phyloP scores from a whole-genome alignment of 2,797 vertebrate species.

The Chaenodraco wilsoni region DNA sequence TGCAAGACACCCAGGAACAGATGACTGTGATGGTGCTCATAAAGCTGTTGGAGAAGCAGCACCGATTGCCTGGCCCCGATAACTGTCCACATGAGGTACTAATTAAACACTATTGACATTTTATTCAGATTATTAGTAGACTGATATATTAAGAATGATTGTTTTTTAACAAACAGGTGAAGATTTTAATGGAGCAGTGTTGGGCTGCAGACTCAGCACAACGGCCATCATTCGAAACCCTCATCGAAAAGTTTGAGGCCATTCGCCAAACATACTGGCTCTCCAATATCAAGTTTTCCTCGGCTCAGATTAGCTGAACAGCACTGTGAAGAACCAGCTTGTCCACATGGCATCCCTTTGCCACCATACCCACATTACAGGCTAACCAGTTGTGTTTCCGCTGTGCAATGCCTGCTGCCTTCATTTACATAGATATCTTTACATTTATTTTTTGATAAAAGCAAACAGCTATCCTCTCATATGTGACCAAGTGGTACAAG shows the following conservation, averaged over 20 bases:
- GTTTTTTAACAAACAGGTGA: constrained; percentile 71
- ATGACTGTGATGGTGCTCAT: constrained; percentile 88
- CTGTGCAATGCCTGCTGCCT: constrained; percentile 33
- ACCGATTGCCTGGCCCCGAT: constrained; percentile 85
- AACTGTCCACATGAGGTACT: constrained; percentile 87
- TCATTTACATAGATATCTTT: constrained; percentile 27
- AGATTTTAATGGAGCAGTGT: constrained; percentile 86
- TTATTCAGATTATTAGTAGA: background rate
- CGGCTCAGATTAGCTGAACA: constrained; percentile 74
- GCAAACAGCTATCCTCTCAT: constrained; percentile 16
- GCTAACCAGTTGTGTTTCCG: constrained; percentile 7
- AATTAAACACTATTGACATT: background rate
- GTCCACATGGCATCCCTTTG: constrained; percentile 28
- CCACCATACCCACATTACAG: constrained; percentile 8
- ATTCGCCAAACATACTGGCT: constrained; percentile 79
- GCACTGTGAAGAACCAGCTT: constrained; percentile 21
- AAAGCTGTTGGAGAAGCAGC: constrained; percentile 83
- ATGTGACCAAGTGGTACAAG: constrained; percentile 4
- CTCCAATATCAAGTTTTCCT: constrained; percentile 61
- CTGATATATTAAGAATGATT: background rate
- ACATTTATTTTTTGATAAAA: constrained; percentile 34
- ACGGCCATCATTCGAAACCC: constrained; percentile 86
- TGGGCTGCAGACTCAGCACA: constrained; percentile 84
- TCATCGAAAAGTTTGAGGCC: constrained; percentile 81
- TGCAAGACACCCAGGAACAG: constrained; percentile 80